phyloP scores from a whole-genome alignment of 1,140 invertebrate species.

The Holcopasites calliopsidis region DNA sequence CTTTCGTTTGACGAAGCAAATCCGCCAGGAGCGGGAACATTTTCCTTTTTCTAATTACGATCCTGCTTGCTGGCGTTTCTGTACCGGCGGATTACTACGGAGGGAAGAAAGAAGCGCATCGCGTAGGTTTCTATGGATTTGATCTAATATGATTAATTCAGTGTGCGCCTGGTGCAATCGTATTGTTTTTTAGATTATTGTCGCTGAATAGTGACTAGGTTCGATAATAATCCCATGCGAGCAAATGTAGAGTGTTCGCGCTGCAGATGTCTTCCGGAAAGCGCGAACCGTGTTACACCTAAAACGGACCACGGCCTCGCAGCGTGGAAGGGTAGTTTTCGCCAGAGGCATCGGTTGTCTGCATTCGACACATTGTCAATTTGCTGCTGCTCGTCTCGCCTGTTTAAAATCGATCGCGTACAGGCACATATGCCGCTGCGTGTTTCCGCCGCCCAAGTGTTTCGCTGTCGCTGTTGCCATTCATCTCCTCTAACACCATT shows the following conservation, averaged over 20 bases:
- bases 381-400: slow-evolving; percentile 69
- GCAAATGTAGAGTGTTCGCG: neutral
- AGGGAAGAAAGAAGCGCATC: neutral
- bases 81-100: too few relatives aligned
- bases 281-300: neutral
- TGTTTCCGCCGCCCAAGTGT: slow-evolving; percentile 49
- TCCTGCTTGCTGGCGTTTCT: neutral
- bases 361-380: slow-evolving; percentile 78
- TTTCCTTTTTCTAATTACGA: neutral
- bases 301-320: slow-evolving; percentile 45
- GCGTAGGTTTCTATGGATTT: neutral
- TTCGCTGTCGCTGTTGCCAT: slow-evolving; percentile 32
- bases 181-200: neutral
- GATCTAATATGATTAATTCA: neutral
- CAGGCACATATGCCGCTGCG: slow-evolving; percentile 61
- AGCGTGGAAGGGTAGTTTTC: slow-evolving; percentile 67
- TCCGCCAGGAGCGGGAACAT: neutral
- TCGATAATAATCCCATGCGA: too few relatives aligned
- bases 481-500: neutral
- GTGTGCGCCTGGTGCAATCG: neutral
- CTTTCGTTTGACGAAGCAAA: slow-evolving; percentile 23
- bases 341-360: slow-evolving; percentile 72
- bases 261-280: neutral
- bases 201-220: neutral
- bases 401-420: slow-evolving; percentile 76